Evolutionary conservation across 2,888 invertebrate genomes (phyloP).

Genomic region (Cheilosia vulpina): DNA sequence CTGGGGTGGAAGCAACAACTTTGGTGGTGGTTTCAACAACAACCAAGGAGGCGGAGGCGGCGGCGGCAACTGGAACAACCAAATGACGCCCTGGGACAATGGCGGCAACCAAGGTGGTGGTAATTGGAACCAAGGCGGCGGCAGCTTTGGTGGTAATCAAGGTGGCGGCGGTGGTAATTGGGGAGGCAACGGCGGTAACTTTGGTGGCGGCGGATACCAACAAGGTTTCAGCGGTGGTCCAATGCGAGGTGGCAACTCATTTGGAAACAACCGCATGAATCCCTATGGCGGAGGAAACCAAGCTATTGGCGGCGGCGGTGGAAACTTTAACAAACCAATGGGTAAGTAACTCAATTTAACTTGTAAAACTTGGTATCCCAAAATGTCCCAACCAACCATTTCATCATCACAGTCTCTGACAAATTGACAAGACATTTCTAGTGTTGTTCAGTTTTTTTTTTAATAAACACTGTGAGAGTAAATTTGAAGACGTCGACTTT

Average conservation of each 20-base stretch:
- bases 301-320: conserved; percentile 74
- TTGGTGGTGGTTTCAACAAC: conserved; percentile 77
- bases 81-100: conserved; percentile 80
- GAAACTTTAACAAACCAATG: conserved; percentile 66
- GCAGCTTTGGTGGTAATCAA: conserved; percentile 64
- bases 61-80: conserved; percentile 79
- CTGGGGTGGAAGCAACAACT: conserved; percentile 77
- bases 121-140: conserved; percentile 71
- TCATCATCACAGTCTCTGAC: conserved; percentile 54
- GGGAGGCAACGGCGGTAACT: conserved; percentile 78
- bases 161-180: conserved; percentile 75
- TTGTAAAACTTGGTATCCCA: background rate
- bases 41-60: conserved; percentile 76
- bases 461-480: conserved; percentile 80
- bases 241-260: conserved; percentile 77
- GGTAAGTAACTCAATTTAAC: conserved; percentile 35
- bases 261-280: conserved; percentile 80
- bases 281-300: conserved; percentile 80
- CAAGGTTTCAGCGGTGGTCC: conserved; percentile 81
- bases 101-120: conserved; percentile 77
- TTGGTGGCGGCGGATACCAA: conserved; percentile 81
- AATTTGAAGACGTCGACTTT: conserved; percentile 80
- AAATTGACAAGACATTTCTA: conserved; percentile 70
- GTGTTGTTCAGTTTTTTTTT: conserved; percentile 77
- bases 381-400: background rate